phyloP scores from a whole-genome alignment of 2,113 vertebrate genomes.

The Trachemys scripta region DNA sequence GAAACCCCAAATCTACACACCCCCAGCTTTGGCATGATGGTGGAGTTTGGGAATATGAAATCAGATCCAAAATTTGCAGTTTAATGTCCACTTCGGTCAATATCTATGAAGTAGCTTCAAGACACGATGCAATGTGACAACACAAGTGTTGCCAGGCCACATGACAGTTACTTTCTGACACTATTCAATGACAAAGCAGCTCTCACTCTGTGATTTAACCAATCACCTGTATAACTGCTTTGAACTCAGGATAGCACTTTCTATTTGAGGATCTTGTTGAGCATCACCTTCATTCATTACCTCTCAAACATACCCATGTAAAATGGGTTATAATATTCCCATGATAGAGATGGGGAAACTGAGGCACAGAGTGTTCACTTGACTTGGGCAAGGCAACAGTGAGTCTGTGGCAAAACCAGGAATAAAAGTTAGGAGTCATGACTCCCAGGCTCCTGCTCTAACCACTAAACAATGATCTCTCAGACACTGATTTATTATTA shows the following conservation, averaged over 20 bases:
- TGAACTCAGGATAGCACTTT: not conserved
- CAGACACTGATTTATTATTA: not conserved
- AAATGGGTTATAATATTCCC: not conserved
- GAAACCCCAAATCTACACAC: not conserved
- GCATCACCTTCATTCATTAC: not conserved
- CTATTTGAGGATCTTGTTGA: not conserved
- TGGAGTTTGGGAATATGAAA: not conserved
- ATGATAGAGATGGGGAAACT: not conserved
- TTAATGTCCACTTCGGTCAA: not conserved
- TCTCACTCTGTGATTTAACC: not conserved
- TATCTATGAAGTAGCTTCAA: not conserved
- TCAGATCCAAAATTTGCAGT: not conserved
- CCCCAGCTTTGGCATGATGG: not conserved
- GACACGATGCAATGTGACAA: accelerated
- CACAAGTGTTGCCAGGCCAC: not conserved
- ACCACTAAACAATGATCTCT: not conserved
- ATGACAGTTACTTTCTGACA: not conserved
- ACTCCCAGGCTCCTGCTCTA: not conserved
- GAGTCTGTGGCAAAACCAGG: not conserved
- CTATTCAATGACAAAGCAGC: not conserved
- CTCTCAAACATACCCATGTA: not conserved
- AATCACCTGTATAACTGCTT: constrained; percentile 35
- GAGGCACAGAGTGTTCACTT: not conserved
- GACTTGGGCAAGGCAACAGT: not conserved
- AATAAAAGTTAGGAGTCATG: not conserved